phyloP scores from a whole-genome alignment of 2,888 invertebrate genomes.

The Papilio protenor region DNA sequence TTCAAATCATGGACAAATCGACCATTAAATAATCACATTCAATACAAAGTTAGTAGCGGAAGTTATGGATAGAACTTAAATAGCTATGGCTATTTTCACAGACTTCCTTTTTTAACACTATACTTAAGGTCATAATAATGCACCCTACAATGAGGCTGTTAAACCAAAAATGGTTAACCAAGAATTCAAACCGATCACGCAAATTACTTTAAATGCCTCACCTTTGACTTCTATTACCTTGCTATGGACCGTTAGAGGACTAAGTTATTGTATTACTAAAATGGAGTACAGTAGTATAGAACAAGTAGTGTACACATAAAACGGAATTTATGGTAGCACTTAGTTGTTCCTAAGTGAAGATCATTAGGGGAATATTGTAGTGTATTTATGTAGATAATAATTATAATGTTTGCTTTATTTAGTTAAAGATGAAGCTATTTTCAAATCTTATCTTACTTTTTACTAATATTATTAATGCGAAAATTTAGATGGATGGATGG shows the following conservation, averaged over 20 bases:
- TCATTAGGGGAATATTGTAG: neutral
- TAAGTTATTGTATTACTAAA: slow-evolving; percentile 5
- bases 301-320: neutral
- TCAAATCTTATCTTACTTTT: too few species aligned
- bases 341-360: neutral
- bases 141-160: slow-evolving; percentile 1
- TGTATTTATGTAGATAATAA: too few species aligned
- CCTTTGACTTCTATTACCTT: slow-evolving; percentile 1
- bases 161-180: slow-evolving; percentile 15
- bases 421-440: too few species aligned
- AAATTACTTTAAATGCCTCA: slow-evolving; percentile 2
- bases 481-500: too few species aligned
- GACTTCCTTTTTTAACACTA: neutral
- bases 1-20: too few species aligned
- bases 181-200: slow-evolving; percentile 1
- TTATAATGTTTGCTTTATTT: too few species aligned
- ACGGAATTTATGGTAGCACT: neutral
- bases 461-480: too few species aligned
- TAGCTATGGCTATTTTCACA: neutral
- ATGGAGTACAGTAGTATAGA: neutral
- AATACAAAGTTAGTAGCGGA: neutral
- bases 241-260: neutral
- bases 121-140: neutral
- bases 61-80: neutral
- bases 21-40: neutral